These are phyloP conservation scores for Tenebrosternarchus preto DNA, from an alignment of 2,113 vertebrate species.

Conservation along the genomic window DNA sequence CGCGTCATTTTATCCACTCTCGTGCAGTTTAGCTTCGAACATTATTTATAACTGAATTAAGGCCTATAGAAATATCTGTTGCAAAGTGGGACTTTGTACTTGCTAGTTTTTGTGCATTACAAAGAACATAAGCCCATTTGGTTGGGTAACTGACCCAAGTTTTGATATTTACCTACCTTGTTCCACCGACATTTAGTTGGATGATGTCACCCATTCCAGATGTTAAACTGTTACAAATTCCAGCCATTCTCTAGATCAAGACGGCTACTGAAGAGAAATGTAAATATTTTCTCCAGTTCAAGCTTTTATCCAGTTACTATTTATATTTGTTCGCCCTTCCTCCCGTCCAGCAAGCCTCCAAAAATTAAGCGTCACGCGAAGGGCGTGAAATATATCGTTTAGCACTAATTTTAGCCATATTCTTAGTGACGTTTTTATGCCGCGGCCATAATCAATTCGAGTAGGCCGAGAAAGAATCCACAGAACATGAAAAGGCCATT, in stretches of 20 bases:
- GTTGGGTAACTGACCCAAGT: not conserved
- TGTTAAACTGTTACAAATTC: constrained; percentile 73
- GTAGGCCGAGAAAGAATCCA: not conserved
- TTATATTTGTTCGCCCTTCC: constrained; percentile 6
- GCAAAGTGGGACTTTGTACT: not conserved
- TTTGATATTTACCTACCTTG: constrained; percentile 76
- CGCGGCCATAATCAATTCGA: not conserved
- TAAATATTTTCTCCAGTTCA: constrained; percentile 19
- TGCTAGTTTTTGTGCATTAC: too few species aligned
- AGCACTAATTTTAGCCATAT: constrained; percentile 17
- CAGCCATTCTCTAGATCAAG: constrained; percentile 72
- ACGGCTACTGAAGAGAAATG: not conserved
- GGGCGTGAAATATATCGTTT: not conserved
- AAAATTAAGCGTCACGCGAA: constrained; percentile 2
- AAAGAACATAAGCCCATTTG: not conserved
- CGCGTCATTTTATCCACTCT: not conserved
- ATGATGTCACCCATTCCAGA: constrained; percentile 89
- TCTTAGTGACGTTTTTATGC: not conserved
- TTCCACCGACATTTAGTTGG: constrained; percentile 93
- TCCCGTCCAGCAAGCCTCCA: constrained; percentile 11
- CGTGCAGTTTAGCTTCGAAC: not conserved
- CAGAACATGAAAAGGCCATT: not conserved
- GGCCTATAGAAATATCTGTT: not conserved
- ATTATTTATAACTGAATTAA: not conserved
- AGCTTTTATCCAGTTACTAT: constrained; percentile 28